Conservation (phyloP, 2,113 vertebrate genomes). For the Nipponia nippon region DNA sequence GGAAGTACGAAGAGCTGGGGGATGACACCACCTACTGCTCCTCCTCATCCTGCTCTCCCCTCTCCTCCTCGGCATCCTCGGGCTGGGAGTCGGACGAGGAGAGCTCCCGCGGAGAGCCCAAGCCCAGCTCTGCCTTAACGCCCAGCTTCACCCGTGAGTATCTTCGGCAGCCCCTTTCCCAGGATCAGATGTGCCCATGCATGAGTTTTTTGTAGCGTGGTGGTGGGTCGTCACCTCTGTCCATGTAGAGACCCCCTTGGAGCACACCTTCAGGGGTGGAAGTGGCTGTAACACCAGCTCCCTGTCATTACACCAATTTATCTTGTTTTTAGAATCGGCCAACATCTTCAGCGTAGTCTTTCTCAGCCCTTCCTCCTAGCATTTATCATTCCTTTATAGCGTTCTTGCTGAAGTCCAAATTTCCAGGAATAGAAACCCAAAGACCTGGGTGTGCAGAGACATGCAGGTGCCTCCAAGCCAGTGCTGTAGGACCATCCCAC, state of each 20-base stretch:
- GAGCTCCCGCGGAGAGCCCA: constrained; percentile 78
- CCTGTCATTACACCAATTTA: background rate
- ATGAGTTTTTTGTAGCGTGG: accelerated
- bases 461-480: background rate
- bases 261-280: background rate
- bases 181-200: background rate
- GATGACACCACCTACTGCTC: constrained; percentile 87
- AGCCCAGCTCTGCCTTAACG: constrained; percentile 73
- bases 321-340: background rate
- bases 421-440: background rate
- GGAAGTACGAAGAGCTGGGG: constrained; percentile 93
- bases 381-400: background rate
- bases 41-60: constrained; percentile 82
- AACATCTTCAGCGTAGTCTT: background rate
- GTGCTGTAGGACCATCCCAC: background rate
- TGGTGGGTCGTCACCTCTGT: background rate
- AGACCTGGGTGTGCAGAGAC: background rate
- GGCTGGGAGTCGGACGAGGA: constrained; percentile 90
- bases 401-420: background rate
- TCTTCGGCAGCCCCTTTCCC: background rate
- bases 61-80: constrained; percentile 79
- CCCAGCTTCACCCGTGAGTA: constrained; percentile 86
- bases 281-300: background rate
- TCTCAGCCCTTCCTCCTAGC: background rate
- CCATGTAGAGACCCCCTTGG: background rate